Evolutionary conservation across 2,113 vertebrate species (phyloP), one percentile per base, ranked within the genome.

Genomic region (Pollimyrus isidori): DNA sequence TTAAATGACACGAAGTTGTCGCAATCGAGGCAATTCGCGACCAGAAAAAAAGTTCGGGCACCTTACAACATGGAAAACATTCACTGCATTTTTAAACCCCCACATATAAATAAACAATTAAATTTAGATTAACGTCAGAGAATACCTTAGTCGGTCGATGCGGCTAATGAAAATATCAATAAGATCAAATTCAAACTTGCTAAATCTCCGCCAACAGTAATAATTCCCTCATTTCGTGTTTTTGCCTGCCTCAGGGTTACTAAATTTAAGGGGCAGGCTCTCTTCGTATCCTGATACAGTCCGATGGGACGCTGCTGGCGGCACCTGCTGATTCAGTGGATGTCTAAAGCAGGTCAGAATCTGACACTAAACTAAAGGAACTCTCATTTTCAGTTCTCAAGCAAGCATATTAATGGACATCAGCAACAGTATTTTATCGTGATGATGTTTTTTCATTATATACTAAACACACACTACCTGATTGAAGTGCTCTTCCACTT

Each of bases 301-400:
- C 86, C 93, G 91, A 91, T 92, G 93, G 94, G 95, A 94, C 95
- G 95, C 95, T 94, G 94, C 93, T 94, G 93, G 93, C 91, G 94
- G 94, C 95, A 96, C 95, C 94, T 94, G 94, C 94, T 95, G 95
- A 95, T 95, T 95, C 94, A 95, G 94, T 94, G 94, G 94, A 93
- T 93, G 95, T 96, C 94, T 76, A 94, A 94, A 96, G 95, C 93
- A 94, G 94, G 93, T 91, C 84, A 90, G 65, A 90, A 87, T 45
- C 89, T 93, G 91, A 89, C 80, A 89, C 90, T 91, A 92, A 95
- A 95, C 93, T 92, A 93, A 89, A 84, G 92, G 89, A 73, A 30
- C 69, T 76, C 11, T 15, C 1, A 76, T 35, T 80, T 17, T 35
- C 35, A 80, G 35, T 39, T 76, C n/a, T 73, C n/a, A 35, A 19